Evolutionary conservation across 2,888 invertebrate species (phyloP).

Genomic region (Notodonta dromedarius): DNA sequence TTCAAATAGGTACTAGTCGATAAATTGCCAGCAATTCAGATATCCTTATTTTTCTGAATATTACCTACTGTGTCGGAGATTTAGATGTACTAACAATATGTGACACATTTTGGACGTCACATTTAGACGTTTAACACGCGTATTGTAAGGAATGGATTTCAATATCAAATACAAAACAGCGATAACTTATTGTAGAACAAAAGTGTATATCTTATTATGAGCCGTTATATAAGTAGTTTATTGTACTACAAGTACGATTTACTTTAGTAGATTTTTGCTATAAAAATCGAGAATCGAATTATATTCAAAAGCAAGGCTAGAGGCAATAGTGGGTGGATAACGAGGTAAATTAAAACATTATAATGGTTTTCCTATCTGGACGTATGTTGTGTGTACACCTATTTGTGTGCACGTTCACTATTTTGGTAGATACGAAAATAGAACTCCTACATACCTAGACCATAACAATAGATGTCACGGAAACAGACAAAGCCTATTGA

Average conservation of each 20-base stretch:
- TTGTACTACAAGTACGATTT: neutral
- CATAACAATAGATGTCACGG: conserved; percentile 9
- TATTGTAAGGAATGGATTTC: conserved; percentile 36
- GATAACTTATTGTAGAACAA: conserved; percentile 10
- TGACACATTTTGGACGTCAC: conserved; percentile 23
- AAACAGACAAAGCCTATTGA: conserved; percentile 30
- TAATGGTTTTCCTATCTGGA: too few relatives aligned
- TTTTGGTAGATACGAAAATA: too few relatives aligned
- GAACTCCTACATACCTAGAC: neutral
- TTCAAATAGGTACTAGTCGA: conserved; percentile 24
- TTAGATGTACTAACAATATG: conserved; percentile 30
- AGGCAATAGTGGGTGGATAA: too few relatives aligned
- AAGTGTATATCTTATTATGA: neutral
- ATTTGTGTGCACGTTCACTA: too few relatives aligned
- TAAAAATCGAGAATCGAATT: neutral
- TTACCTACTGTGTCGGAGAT: conserved; percentile 17
- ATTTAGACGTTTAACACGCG: conserved; percentile 21
- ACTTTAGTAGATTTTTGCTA: neutral
- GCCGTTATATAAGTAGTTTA: neutral
- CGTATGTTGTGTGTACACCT: too few relatives aligned
- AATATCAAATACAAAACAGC: conserved; percentile 22
- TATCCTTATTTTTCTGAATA: neutral
- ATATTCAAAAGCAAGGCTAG: too few relatives aligned
- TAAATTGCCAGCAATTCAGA: conserved; percentile 28
- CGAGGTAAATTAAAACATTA: too few relatives aligned